Percentiles rank a stretch among this genome's conserved stretches.
Conservation (phyloP, 23 tunicate genomes). For the Trididemnum clinides region DNA sequence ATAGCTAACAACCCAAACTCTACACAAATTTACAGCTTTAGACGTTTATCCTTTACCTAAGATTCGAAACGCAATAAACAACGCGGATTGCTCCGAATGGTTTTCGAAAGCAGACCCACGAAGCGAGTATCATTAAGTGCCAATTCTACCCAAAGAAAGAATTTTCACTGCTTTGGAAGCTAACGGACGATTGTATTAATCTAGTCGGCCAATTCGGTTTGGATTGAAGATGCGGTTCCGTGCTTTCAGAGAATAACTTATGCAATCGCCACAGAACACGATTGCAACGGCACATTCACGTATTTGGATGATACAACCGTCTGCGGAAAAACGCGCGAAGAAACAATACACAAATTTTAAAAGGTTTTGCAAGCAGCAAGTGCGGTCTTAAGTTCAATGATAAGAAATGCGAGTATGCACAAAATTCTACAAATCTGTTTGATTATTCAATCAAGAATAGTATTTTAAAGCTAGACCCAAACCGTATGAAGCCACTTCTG, state of each 20-base stretch:
- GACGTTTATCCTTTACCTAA: slow-evolving; percentile 38
- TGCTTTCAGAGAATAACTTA: slow-evolving; percentile 13
- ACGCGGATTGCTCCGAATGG: background rate
- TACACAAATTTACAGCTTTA: slow-evolving; percentile 31
- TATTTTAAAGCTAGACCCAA: too few relatives aligned
- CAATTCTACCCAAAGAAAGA: background rate
- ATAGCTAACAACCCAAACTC: too few relatives aligned
- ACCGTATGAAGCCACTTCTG: too few relatives aligned
- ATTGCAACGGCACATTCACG: slow-evolving; percentile 32
- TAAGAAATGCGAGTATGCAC: too few relatives aligned
- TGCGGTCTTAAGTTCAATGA: too few relatives aligned
- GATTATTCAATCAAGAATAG: too few relatives aligned
- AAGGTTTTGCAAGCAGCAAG: too few relatives aligned
- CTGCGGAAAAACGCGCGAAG: slow-evolving; percentile 10
- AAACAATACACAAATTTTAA: too few relatives aligned
- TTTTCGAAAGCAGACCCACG: slow-evolving; percentile 8
- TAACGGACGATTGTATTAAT: background rate
- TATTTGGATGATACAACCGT: slow-evolving; percentile 25
- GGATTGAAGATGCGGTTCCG: slow-evolving; percentile 27
- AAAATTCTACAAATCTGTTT: too few relatives aligned
- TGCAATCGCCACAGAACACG: background rate
- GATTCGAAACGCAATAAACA: background rate
- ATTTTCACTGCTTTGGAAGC: slow-evolving; percentile 20
- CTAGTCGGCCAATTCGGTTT: slow-evolving; percentile 7
- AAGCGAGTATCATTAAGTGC: slow-evolving; percentile 39